Percentiles rank a stretch among this genome's conserved stretches.
Conservation (phyloP, 2,113 vertebrate genomes). For the Pygoscelis antarcticus region DNA sequence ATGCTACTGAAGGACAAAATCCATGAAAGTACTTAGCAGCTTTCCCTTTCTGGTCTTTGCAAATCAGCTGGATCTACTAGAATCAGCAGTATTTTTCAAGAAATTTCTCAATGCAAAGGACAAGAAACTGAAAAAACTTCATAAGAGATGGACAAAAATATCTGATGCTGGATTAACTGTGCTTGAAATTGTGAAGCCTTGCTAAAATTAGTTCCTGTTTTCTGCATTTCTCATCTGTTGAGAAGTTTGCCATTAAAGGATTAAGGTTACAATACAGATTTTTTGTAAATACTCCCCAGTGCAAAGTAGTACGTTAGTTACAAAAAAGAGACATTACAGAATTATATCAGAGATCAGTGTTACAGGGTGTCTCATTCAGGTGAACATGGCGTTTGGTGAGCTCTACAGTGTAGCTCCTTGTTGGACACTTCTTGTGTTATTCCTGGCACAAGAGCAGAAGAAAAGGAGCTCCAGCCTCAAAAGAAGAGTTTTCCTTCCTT, state of each 20-base stretch:
- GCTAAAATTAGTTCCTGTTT: background rate
- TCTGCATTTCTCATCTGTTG: background rate
- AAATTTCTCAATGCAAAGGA: background rate
- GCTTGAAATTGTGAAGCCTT: background rate
- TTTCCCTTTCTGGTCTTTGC: background rate
- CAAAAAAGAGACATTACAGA: background rate
- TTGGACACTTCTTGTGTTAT: background rate
- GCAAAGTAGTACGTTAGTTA: background rate
- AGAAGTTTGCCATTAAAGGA: background rate
- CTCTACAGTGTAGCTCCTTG: background rate
- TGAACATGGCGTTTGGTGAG: background rate
- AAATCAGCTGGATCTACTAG: background rate
- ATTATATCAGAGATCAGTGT: background rate
- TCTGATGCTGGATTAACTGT: background rate
- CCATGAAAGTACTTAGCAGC: background rate
- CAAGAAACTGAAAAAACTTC: background rate
- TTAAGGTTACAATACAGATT: background rate
- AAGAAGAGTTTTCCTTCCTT: background rate
- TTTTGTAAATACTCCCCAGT: background rate
- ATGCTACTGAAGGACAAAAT: background rate
- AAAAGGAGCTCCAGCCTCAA: background rate
- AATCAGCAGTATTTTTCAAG: background rate
- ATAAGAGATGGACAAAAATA: background rate
- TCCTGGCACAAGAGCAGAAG: background rate
- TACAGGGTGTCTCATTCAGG: background rate